phyloP scores from a whole-genome alignment of 2,113 vertebrate species.

The Mus pahari region DNA sequence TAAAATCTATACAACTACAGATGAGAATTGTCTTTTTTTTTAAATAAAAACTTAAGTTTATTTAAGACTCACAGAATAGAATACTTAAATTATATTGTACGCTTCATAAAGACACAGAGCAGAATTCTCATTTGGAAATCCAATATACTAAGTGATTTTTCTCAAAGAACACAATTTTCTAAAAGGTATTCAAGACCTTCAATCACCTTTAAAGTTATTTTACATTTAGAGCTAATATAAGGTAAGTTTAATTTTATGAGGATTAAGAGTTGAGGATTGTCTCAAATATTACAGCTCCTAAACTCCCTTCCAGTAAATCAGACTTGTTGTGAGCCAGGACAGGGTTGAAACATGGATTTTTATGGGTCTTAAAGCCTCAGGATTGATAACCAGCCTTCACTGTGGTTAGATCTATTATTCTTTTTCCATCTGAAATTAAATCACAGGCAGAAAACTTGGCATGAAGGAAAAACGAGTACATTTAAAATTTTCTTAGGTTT shows the following conservation, averaged over 20 bases:
- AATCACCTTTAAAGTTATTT: background rate
- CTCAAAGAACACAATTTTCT: constrained; percentile 2
- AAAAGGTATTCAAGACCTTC: background rate
- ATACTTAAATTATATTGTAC: background rate
- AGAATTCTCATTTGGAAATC: background rate
- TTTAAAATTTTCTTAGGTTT: background rate
- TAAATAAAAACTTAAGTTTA: background rate
- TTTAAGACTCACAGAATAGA: background rate
- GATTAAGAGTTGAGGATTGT: constrained; percentile 87
- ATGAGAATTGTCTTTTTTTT: too few species aligned
- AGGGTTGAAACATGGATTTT: background rate
- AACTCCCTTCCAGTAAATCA: constrained; percentile 64
- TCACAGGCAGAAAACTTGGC: background rate
- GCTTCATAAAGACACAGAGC: background rate
- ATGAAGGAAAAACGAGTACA: background rate
- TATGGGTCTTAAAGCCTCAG: background rate
- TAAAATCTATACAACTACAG: constrained; percentile 90
- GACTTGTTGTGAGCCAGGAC: background rate
- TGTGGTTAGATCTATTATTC: background rate
- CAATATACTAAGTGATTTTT: constrained; percentile 5
- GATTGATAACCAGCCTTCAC: background rate
- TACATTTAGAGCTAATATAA: background rate
- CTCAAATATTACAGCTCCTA: constrained; percentile 93
- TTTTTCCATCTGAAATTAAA: constrained; percentile 33
- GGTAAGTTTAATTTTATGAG: background rate